These are phyloP conservation scores for Phrynocephalus versicolor DNA, from an alignment of 2,113 vertebrate genomes.

Conservation along the genomic window DNA sequence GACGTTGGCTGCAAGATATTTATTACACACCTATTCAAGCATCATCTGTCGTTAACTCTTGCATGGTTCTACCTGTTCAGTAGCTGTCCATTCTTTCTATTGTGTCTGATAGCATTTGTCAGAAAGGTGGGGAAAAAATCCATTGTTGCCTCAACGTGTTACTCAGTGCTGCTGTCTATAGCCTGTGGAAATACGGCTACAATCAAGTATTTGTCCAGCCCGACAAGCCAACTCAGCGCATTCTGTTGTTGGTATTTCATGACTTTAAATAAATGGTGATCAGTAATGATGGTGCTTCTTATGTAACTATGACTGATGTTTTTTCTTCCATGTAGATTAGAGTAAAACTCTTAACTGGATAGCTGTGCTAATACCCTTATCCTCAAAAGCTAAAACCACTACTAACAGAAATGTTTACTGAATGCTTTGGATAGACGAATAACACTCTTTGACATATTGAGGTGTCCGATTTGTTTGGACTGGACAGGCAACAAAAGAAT, in stretches of 20 bases:
- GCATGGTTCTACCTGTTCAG: constrained; percentile 78
- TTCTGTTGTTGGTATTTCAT: constrained; percentile 88
- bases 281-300: constrained; percentile 69
- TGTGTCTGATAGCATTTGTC: constrained; percentile 71
- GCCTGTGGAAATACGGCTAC: constrained; percentile 70
- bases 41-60: constrained; percentile 73
- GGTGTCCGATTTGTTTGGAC: background rate
- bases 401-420: background rate
- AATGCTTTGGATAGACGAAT: background rate
- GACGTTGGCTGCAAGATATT: constrained; percentile 70
- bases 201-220: constrained; percentile 78
- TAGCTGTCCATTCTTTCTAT: constrained; percentile 70
- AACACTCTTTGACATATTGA: background rate
- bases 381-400: background rate
- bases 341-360: background rate
- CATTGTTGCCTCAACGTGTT: constrained; percentile 73
- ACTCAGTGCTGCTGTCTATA: constrained; percentile 79
- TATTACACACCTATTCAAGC: constrained; percentile 76
- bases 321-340: background rate
- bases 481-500: background rate
- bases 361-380: background rate
- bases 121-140: constrained; percentile 65
- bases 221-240: constrained; percentile 71
- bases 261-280: constrained; percentile 88
- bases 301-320: constrained; percentile 57